Conservation (phyloP, 2,888 invertebrate genomes). For the Drosophila anceps region DNA sequence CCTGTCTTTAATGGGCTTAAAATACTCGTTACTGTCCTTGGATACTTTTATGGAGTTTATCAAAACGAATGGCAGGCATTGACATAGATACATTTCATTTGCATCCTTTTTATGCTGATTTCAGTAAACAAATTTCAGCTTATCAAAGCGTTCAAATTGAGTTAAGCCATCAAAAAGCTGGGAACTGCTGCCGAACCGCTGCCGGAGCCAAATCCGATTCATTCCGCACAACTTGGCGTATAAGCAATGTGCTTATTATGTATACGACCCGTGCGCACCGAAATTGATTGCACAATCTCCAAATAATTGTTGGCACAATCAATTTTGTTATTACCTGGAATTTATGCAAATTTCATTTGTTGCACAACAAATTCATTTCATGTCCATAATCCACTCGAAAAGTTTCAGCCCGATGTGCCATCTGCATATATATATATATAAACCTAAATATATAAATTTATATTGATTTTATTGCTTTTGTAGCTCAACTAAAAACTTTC, state of each 20-base stretch:
- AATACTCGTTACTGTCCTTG: constrained; percentile 51
- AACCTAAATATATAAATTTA: background rate
- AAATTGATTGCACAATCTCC: constrained; percentile 51
- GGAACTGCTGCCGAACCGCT: background rate
- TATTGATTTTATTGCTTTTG: constrained; percentile 14
- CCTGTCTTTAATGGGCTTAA: constrained; percentile 70
- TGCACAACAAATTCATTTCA: constrained; percentile 24
- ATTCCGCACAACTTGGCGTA: constrained; percentile 48
- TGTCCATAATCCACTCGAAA: constrained; percentile 26
- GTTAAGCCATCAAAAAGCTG: constrained; percentile 54
- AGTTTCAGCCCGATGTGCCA: constrained; percentile 9
- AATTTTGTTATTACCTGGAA: constrained; percentile 31
- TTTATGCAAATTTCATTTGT: constrained; percentile 42
- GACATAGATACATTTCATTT: constrained; percentile 79
- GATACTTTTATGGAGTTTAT: constrained; percentile 71
- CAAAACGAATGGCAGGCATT: constrained; percentile 70
- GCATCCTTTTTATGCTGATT: constrained; percentile 70
- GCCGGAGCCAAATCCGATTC: constrained; percentile 21
- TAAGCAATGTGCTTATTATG: constrained; percentile 56
- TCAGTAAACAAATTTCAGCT: constrained; percentile 50
- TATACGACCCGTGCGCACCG: constrained; percentile 45
- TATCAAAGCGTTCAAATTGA: constrained; percentile 68
- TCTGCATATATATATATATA: background rate
- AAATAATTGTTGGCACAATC: constrained; percentile 40
- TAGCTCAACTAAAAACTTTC: constrained; percentile 13